Percentiles rank a stretch among this genome's conserved stretches.
Conservation (phyloP, 1,140 invertebrate species). For the Scaptomyza montana region DNA sequence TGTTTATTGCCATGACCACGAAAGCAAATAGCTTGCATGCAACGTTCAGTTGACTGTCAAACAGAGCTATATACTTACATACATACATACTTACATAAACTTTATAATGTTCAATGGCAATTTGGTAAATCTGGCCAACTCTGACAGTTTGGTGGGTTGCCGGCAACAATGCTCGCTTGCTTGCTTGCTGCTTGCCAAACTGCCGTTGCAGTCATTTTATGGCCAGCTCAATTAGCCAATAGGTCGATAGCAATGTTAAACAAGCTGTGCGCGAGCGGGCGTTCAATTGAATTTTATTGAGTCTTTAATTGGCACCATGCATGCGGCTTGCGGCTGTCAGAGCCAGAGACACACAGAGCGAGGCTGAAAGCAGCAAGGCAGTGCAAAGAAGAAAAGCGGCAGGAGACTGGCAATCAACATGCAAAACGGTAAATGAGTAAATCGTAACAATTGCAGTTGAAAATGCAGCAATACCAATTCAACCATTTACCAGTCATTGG, state of each 20-base stretch:
- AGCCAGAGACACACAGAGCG: too few relatives aligned
- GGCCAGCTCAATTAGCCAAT: constrained; percentile 60
- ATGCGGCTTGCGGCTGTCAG: constrained; percentile 21
- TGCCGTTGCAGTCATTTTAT: constrained; percentile 49
- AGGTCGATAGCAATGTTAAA: constrained; percentile 39
- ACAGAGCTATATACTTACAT: neutral
- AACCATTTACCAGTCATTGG: constrained; percentile 33
- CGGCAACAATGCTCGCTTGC: constrained; percentile 21
- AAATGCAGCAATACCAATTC: constrained; percentile 49
- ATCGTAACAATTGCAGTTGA: constrained; percentile 59
- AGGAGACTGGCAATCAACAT: neutral
- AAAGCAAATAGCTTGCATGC: constrained; percentile 1
- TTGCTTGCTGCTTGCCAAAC: constrained; percentile 19
- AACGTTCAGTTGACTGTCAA: constrained; percentile 7
- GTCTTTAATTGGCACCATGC: constrained; percentile 72
- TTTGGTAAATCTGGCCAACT: constrained; percentile 5
- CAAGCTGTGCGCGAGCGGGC: constrained; percentile 1
- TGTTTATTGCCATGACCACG: neutral
- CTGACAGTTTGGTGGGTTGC: constrained; percentile 36
- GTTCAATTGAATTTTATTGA: constrained; percentile 77
- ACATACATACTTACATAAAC: neutral
- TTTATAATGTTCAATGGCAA: neutral
- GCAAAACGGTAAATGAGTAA: constrained; percentile 45
- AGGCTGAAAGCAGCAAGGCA: neutral
- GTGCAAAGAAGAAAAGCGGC: neutral